Base-by-base conservation (phyloP, 2,888 invertebrate species). In the Acanthosepion lycidas region DNA sequence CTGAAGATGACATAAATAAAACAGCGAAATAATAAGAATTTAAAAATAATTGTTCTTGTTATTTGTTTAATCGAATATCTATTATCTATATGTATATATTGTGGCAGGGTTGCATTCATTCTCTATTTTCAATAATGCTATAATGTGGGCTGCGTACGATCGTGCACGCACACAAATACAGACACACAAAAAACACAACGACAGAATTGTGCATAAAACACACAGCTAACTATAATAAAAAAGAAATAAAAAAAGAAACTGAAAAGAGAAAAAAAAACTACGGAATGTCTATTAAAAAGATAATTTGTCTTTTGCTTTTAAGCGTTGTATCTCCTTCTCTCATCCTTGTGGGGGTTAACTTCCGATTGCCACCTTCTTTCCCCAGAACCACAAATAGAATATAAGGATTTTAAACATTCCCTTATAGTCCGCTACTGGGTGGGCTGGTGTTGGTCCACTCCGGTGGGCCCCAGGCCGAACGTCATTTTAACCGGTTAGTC, bases 351-450 rank as follows among this genome's bases (percentile, higher is more conserved):
- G 78, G 42, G 78, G 78, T 78, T 33, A 78, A 78, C 78, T 78
- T 33, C 78, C 78, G 78, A n/a, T n/a, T 78, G n/a, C 6, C n/a
- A 33, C 15, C 59, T 78, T 78, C 78, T 78, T 33, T 18, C n/a
- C n/a, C 78, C n/a, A n/a, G 4, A 18, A 33, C 78, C 78, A n/a
- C 78, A 78, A 78, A 78, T 78, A 78, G n/a, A 78, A 78, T 78
- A 78, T 78, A n/a, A 78, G 78, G 78, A 78, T 78, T 78, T 33
- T 78, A 78, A 78, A 78, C 78, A 78, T 78, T 78, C 78, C n/a
- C 78, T 78, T 78, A 33, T n/a, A 78, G 78, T n/a, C 78, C n/a
- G n/a, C 78, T 78, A n/a, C n/a, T 78, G 78, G 78, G 78, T 78
- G 78, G 78, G 78, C 78, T n/a, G 78, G n/a, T 78, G 78, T 18